These are phyloP conservation scores for Ptychadena robeensis DNA, from an alignment of 2,797 vertebrate genomes.

Conservation along the genomic window DNA sequence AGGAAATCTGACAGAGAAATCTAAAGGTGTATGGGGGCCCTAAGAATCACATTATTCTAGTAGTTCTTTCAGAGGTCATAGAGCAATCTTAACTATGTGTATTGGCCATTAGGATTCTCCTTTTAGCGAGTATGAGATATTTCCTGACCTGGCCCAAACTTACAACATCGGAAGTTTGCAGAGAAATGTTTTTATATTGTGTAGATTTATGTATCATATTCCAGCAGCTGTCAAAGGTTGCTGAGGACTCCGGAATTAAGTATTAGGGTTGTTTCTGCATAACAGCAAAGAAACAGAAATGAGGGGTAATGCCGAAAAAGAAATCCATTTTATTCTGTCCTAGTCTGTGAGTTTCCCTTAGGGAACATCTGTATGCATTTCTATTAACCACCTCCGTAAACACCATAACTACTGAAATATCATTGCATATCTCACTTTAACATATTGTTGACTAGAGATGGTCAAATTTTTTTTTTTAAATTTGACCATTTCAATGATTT, in stretches of 20 bases:
- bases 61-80: background rate
- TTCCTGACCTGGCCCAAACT: background rate
- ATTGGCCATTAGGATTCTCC: background rate
- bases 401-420: background rate
- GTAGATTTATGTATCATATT: background rate
- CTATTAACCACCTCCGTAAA: background rate
- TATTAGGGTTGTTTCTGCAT: background rate
- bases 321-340: background rate
- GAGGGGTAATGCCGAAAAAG: background rate
- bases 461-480: too few species aligned
- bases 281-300: background rate
- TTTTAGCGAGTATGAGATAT: background rate
- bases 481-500: too few species aligned
- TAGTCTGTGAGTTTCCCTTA: background rate
- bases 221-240: background rate
- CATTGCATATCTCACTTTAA: too few species aligned
- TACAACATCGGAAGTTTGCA: background rate
- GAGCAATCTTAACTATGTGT: background rate
- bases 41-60: background rate
- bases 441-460: too few species aligned
- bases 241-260: background rate
- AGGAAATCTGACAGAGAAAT: too few species aligned
- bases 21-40: too few species aligned
- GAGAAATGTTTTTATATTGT: background rate
- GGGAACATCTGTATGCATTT: background rate